Percentiles rank a stretch among this genome's conserved stretches.
Evolutionary conservation across 2,113 vertebrate genomes (phyloP).

Genomic region (Strigops habroptila): DNA sequence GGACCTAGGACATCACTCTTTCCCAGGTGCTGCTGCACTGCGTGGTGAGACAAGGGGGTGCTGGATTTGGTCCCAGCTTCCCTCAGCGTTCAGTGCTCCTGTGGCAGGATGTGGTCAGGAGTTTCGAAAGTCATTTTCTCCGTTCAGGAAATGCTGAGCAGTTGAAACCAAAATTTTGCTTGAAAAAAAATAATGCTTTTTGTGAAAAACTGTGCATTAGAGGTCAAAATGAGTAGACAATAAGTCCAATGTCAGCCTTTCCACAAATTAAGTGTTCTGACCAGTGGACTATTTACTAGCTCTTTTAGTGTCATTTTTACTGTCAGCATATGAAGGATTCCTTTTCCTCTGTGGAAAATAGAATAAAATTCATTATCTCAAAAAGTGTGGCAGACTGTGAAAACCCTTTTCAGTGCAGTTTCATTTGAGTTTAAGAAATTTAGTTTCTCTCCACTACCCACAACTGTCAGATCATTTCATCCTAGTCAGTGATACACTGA

Average conservation of each 20-base stretch:
- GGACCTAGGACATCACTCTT: not conserved
- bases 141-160: not conserved
- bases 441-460: not conserved
- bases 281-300: not conserved
- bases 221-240: not conserved
- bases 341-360: not conserved
- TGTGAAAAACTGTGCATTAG: not conserved
- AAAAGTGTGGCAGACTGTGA: not conserved
- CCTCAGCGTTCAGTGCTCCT: not conserved
- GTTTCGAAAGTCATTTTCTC: not conserved
- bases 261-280: not conserved
- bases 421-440: not conserved
- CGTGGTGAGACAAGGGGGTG: accelerated
- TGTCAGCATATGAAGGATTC: not conserved
- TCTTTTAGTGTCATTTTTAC: not conserved
- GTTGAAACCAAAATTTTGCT: not conserved
- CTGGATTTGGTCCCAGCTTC: not conserved
- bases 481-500: not conserved
- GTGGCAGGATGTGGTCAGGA: not conserved
- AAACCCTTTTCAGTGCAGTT: not conserved
- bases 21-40: not conserved
- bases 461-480: not conserved
- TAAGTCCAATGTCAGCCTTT: not conserved
- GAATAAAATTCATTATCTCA: not conserved
- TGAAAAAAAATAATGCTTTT: not conserved